Base-by-base conservation (phyloP, 2,888 invertebrate genomes). In the Drosophila melanocephala region DNA sequence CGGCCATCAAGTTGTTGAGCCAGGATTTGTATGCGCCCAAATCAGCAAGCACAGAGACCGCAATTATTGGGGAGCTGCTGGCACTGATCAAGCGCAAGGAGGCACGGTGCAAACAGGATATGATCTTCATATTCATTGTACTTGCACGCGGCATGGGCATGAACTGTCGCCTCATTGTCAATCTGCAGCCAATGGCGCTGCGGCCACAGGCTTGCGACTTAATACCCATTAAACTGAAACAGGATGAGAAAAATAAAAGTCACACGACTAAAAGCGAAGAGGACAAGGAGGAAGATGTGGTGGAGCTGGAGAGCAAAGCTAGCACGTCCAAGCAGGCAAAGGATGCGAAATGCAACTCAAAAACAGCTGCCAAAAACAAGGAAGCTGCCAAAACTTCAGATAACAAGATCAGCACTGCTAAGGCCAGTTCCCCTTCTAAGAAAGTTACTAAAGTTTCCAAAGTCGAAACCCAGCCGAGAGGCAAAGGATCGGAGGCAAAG, bases 121-220 rank as follows among this genome's bases (percentile, higher is more conserved):
- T 96, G 74, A 95, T 96, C 60, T 95, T 96, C 87, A 95, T 98
- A 85, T 98, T 97, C 93, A 94, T 98, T 42, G 95, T 96, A 32
- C 94, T 97, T 87, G 93, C 97, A 56, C 95, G 98, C 90, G 95
- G 96, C 50, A 94, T 98, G 80, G 98, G 98, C 0, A 94, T 98
- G 70, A 96, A 97, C 90, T 96, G 96, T 85, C 95, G 99, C 59
- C 93, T 99, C 39, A 95, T 98, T 74, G 94, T 97, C 59, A 97
- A 97, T 77, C 95, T 98, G 85, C 96, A 96, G 84, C 96, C 97
- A 3, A 94, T 97, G 65, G 96, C 97, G 1, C 92, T 97, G 70
- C 96, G 96, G 92, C 96, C 97, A 35, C 94, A 95, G 6, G 93
- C 93, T 65, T 94, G 95, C 60, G 96, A 96, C 85, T 93, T 97